Conservation (phyloP, 2,113 vertebrate species). For the Theristicus caerulescens region DNA sequence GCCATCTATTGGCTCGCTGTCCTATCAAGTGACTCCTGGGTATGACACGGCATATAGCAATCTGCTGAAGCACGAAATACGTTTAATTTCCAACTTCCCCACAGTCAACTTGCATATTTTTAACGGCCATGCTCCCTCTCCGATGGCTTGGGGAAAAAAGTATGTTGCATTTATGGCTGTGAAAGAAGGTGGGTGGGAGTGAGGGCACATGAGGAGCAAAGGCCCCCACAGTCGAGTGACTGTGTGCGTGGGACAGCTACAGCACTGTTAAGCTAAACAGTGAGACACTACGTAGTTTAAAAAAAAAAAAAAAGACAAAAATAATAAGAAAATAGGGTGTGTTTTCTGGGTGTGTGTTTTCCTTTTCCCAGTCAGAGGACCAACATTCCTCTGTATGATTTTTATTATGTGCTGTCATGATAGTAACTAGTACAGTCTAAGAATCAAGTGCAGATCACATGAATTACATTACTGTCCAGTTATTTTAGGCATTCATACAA, state of each 20-base stretch:
- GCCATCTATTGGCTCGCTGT: accelerated
- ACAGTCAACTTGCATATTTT: neutral
- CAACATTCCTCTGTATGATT: neutral
- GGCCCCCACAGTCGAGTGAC: neutral
- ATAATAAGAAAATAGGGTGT: neutral
- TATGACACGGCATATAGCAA: neutral
- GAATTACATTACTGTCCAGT: neutral
- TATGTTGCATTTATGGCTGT: neutral
- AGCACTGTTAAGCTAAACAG: neutral
- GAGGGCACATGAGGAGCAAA: neutral
- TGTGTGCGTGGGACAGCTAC: neutral
- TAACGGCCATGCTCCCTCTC: neutral
- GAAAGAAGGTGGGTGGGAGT: neutral
- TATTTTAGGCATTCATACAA: neutral
- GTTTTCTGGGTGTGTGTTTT: neutral
- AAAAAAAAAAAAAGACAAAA: neutral
- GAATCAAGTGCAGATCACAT: neutral
- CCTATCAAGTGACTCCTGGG: neutral
- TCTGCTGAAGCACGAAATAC: neutral
- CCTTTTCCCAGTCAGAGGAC: neutral
- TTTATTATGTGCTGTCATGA: neutral
- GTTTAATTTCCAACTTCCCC: neutral
- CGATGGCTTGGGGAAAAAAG: accelerated
- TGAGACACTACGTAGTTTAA: neutral
- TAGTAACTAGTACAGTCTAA: neutral